Base-by-base conservation (phyloP, 2,113 vertebrate genomes). In the Reinhardtius hippoglossoides region DNA sequence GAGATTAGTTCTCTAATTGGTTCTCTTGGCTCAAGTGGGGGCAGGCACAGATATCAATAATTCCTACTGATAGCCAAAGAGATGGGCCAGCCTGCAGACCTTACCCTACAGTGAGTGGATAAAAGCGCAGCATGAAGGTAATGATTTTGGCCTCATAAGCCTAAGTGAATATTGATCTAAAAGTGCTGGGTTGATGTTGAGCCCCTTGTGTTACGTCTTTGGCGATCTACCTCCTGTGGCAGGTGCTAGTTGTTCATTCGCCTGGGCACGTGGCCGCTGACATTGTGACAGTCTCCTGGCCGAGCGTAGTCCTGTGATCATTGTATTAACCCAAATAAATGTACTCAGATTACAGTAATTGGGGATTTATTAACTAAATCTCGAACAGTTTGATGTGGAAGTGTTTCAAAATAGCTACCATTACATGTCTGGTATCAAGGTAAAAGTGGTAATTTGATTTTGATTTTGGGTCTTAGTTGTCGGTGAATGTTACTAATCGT, bases 131-230 rank as follows among this genome's bases (percentile, higher is more conserved):
- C 87, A 80, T 80, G 89, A 73, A 65, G 44, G 69, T 48, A 88
- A 84, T 86, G 80, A 87, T 88, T 92, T 57, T 85, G 74, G 70
- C 76, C 80, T 78, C 82, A 87, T 93, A 88, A 91, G 80, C 80
- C 63, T 82, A 90, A 93, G 84, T 86, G 85, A 92, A 91, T 93
- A 93, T 92, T 92, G 92, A 92, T 92, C 89, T 59, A 52, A 83
- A 73, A 70, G 78, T 80, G 81, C 84, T 58, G 37, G 84, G 59
- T 71, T 89, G 83, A 86, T 72, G 88, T 88, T 89, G 84, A 89
- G 81, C 89, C 80, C 75, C 81, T 89, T 74, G 26, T 85, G 83
- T 74, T 81, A 72, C 65, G 78, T 86, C 87, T 83, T 78, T 55
- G 10, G 72, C 55, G 75, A 75, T 52, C 85, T 78, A 58, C 63